Evolutionary conservation across 2,888 invertebrate species (phyloP).

Genomic region (Seira musarum): DNA sequence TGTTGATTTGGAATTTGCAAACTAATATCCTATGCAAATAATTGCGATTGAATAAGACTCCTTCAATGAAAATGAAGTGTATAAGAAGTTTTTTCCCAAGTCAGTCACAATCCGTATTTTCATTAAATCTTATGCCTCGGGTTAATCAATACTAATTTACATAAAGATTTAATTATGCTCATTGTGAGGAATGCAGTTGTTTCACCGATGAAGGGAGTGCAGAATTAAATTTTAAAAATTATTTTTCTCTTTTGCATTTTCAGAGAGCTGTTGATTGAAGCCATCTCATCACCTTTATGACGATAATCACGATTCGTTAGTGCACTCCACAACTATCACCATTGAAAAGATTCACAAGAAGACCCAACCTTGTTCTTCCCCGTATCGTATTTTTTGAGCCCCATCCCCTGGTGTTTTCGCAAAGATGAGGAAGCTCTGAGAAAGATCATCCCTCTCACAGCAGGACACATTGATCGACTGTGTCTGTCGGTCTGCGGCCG

Average conservation of each 20-base stretch:
- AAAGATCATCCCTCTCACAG: background rate
- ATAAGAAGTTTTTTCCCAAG: no score
- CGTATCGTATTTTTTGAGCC: background rate
- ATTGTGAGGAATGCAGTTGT: no score
- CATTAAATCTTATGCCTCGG: no score
- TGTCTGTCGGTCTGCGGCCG: background rate
- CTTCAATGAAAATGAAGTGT: no score
- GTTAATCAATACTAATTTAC: background rate
- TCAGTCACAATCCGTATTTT: no score
- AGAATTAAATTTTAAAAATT: no score
- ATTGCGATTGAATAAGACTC: no score
- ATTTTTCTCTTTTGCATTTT: background rate
- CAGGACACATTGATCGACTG: background rate
- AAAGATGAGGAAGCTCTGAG: background rate
- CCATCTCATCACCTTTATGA: conserved; percentile 6
- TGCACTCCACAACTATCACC: background rate
- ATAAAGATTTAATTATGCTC: background rate
- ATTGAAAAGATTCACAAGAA: background rate
- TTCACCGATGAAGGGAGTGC: no score
- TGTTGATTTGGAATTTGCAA: no score
- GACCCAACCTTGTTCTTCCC: background rate
- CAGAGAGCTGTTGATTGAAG: conserved; percentile 15
- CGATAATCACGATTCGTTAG: conserved; percentile 4
- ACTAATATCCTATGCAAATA: no score
- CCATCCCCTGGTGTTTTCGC: background rate